phyloP scores from a whole-genome alignment of 1,140 invertebrate genomes.

The Choristoneura fumiferana region DNA sequence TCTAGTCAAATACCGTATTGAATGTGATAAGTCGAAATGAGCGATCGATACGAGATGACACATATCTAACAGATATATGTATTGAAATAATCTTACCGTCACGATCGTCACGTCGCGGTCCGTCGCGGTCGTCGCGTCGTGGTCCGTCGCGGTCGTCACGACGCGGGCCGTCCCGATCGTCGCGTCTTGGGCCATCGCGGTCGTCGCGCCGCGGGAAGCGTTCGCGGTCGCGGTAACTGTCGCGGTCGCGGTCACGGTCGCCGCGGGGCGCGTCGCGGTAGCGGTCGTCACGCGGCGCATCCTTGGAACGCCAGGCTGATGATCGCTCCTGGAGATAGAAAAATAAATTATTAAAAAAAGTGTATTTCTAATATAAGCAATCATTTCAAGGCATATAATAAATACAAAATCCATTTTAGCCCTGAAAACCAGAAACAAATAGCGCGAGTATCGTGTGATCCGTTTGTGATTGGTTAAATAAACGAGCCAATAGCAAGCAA shows the following conservation, averaged over 20 bases:
- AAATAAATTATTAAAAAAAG: too few relatives aligned
- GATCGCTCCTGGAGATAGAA: slow-evolving; percentile 54
- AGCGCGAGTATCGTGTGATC: too few relatives aligned
- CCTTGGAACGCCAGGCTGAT: slow-evolving; percentile 56
- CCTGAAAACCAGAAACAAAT: too few relatives aligned
- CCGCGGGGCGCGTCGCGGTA: slow-evolving; percentile 43
- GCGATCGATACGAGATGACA: too few relatives aligned
- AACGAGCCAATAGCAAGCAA: too few relatives aligned
- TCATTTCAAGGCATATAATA: too few relatives aligned
- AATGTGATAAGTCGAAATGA: too few relatives aligned
- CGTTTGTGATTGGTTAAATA: too few relatives aligned
- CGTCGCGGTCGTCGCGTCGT: slow-evolving; percentile 27
- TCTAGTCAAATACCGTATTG: too few relatives aligned
- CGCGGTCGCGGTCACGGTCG: slow-evolving; percentile 33
- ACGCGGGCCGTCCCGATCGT: slow-evolving; percentile 47
- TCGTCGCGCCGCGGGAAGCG: slow-evolving; percentile 28
- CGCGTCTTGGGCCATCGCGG: slow-evolving; percentile 14
- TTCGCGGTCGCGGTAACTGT: slow-evolving; percentile 29
- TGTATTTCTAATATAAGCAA: too few relatives aligned
- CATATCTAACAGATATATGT: too few relatives aligned
- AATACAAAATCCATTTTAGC: too few relatives aligned
- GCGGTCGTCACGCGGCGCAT: slow-evolving; percentile 37
- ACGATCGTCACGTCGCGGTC: neutral
- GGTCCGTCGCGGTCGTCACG: slow-evolving; percentile 38
- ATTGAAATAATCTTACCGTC: slow-evolving; percentile 29